phyloP scores from a whole-genome alignment of 2,797 vertebrate genomes.

The Aldrovandia affinis region DNA sequence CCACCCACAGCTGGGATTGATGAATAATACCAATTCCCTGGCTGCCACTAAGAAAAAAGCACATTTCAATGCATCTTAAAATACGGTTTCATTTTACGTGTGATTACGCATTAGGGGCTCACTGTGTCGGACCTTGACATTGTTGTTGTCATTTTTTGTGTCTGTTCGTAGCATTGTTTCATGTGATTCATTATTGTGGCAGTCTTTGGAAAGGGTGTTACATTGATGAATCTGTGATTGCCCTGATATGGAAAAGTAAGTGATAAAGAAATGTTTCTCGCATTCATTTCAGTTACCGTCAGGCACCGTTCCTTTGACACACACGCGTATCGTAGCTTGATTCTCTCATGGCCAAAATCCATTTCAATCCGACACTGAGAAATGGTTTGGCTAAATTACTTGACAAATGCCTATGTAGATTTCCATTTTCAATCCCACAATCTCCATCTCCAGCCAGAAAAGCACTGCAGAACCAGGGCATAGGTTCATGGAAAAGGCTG shows the following conservation, averaged over 20 bases:
- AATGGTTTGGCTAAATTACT: neutral
- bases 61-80: neutral
- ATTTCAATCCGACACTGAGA: neutral
- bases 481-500: neutral
- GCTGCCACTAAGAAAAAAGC: neutral
- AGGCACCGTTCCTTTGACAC: too few relatives aligned
- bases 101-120: neutral
- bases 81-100: neutral
- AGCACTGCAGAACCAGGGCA: neutral
- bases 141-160: neutral
- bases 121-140: neutral
- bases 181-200: neutral
- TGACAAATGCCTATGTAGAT: neutral
- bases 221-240: neutral
- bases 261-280: neutral
- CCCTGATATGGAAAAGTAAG: neutral
- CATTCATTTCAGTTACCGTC: neutral
- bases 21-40: neutral
- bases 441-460: constrained; percentile 5
- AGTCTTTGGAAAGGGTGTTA: neutral
- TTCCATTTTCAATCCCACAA: neutral
- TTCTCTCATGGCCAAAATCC: neutral
- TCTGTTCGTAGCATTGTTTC: neutral
- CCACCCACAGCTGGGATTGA: neutral
- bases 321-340: neutral